Evolutionary conservation across 2,113 vertebrate species (phyloP).

Genomic region (Periophthalmodon schlosseri): DNA sequence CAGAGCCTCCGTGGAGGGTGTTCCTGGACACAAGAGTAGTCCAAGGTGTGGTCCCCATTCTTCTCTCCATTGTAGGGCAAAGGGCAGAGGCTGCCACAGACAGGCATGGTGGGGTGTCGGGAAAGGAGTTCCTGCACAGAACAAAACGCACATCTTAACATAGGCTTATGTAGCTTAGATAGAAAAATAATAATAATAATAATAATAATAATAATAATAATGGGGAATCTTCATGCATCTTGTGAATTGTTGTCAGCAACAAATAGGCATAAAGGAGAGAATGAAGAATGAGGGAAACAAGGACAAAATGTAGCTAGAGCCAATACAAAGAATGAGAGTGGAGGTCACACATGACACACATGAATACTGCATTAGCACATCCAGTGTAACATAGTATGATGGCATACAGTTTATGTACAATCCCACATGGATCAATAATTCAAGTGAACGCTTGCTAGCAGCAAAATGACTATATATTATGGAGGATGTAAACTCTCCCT

Average conservation of each 20-base stretch:
- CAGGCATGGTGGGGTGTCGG: slow-evolving; percentile 74
- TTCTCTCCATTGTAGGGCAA: slow-evolving; percentile 36
- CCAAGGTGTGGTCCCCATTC: slow-evolving; percentile 28
- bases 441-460: slow-evolving; percentile 34
- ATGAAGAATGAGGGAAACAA: slow-evolving; percentile 6
- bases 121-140: slow-evolving; percentile 67
- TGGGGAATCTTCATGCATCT: slow-evolving; percentile 34
- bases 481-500: slow-evolving; percentile 64
- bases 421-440: slow-evolving; percentile 61
- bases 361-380: slow-evolving; percentile 45
- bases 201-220: too few species aligned
- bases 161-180: slow-evolving; percentile 31
- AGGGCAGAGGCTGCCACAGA: slow-evolving; percentile 51
- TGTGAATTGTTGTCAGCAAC: slow-evolving; percentile 48
- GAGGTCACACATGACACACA: slow-evolving; percentile 47
- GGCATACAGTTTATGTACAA: slow-evolving; percentile 35
- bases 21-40: slow-evolving; percentile 38
- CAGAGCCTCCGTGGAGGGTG: slow-evolving; percentile 34
- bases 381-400: slow-evolving; percentile 7
- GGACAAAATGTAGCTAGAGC: slow-evolving; percentile 24
- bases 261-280: slow-evolving; percentile 16
- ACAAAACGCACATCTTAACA: slow-evolving; percentile 34
- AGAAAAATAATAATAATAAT: slow-evolving; percentile 14
- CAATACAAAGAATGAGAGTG: slow-evolving; percentile 27
- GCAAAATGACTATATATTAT: slow-evolving; percentile 53